Conservation (phyloP, 2,888 invertebrate species). For the Ypsolopha sequella region DNA sequence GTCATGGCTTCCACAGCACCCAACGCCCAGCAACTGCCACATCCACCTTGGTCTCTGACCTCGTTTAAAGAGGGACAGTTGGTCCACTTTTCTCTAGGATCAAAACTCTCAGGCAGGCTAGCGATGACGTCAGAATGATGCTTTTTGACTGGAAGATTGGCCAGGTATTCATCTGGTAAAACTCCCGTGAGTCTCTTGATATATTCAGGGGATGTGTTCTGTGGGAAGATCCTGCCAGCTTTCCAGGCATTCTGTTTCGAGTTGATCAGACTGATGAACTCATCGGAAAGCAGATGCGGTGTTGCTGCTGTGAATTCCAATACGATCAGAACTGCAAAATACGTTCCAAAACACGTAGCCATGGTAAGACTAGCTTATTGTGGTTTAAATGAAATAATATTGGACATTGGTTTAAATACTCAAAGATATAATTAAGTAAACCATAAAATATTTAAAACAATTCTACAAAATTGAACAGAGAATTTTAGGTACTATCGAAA, state of each 20-base stretch:
- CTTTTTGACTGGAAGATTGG: constrained; percentile 46
- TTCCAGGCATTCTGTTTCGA: constrained; percentile 77
- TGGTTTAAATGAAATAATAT: no score
- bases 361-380: constrained; percentile 27
- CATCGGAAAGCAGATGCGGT: constrained; percentile 74
- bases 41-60: constrained; percentile 88
- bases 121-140: constrained; percentile 43
- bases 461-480: no score
- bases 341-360: constrained; percentile 27
- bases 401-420: no score
- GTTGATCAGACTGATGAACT: constrained; percentile 80
- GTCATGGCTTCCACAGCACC: constrained; percentile 94
- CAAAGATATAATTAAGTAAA: no score
- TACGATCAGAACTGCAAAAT: constrained; percentile 33
- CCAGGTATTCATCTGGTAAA: constrained; percentile 67
- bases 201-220: constrained; percentile 69
- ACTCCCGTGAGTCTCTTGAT: constrained; percentile 80
- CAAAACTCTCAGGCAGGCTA: constrained; percentile 81
- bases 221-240: constrained; percentile 82
- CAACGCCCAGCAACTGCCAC: constrained; percentile 96
- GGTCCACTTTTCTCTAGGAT: constrained; percentile 85
- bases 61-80: constrained; percentile 87
- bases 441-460: no score
- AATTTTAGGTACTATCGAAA: no score
- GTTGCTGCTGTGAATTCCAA: constrained; percentile 24